Evolutionary conservation across 2,797 vertebrate species (phyloP), one percentile per base, ranked within the genome.

Genomic region (Rhodeus uyekii): DNA sequence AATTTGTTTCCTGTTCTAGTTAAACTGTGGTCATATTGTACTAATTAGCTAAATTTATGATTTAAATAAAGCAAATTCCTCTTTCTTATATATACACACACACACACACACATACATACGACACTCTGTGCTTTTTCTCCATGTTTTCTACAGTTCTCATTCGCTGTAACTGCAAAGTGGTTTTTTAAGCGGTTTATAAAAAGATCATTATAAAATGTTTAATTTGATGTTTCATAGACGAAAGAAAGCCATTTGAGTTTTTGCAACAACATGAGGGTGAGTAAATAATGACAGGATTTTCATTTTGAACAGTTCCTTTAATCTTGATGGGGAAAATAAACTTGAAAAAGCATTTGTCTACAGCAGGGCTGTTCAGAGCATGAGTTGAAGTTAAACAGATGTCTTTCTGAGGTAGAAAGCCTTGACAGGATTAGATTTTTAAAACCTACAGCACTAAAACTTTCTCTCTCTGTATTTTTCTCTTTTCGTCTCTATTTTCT

Each of bases 341-440:
- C 16, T 73, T 34, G 55, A 29, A 68, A 72, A 63, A 81, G 27
- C 4, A n/a, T 79, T 80, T 61, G 19, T 67, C 73, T 38, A 78
- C 71, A 63, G 50, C 61, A 76, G 65, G 27, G 68, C 68, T 76
- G 76, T 80, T 74, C 24, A 44, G 74, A 72, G 63, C 38, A 61
- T 74, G 72, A 69, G 83, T 63, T 29, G 32, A 61, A 77, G 75
- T 29, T 73, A 87, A 82, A 76, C 29, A 55, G 53, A 83, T 76
- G 38, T 74, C 64, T 84, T 75, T 71, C 73, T 64, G 60, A 60
- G 38, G 44, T 65, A 73, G 73, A 58, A 74, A 74, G 55, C 34
- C 12, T 48, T 63, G 69, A 38, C 64, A 78, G 74, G 83, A 84
- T 83, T 84, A 79, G 24, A 53, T 64, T 83, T 69, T 1, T 14